A percentile compares a stretch with the other conserved stretches of the same genome.
These are phyloP conservation scores for Zonitis immaculata DNA, from an alignment of 2,888 invertebrate species.

Conservation along the genomic window DNA sequence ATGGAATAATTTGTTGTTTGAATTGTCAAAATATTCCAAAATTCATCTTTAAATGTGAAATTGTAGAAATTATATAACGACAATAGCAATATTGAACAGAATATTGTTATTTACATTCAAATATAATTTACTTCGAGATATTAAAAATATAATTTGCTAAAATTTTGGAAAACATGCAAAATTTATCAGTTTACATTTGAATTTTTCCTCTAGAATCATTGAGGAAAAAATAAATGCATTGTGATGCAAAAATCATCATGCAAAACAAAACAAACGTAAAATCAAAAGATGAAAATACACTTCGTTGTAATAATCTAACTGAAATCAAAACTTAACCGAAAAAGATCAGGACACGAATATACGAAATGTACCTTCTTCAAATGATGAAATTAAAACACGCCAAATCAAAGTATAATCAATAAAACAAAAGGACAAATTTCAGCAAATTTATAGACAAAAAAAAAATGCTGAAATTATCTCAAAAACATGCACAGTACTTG, in stretches of 20 bases:
- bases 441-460: slow-evolving; percentile 18
- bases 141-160: not conserved
- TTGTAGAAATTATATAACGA: not conserved
- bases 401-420: slow-evolving; percentile 19
- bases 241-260: slow-evolving; percentile 27
- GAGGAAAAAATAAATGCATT: slow-evolving; percentile 17
- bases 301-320: slow-evolving; percentile 11
- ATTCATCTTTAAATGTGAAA: not conserved
- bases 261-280: slow-evolving; percentile 34
- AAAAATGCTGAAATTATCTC: slow-evolving; percentile 9
- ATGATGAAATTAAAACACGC: slow-evolving; percentile 19
- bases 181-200: slow-evolving; percentile 8
- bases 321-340: slow-evolving; percentile 4
- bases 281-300: slow-evolving; percentile 25
- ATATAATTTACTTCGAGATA: no score
- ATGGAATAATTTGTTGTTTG: not conserved
- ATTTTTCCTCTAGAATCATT: not conserved
- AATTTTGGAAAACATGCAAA: slow-evolving; percentile 11
- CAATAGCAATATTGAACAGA: not conserved
- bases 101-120: not conserved
- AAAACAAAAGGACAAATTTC: slow-evolving; percentile 20
- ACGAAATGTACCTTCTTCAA: slow-evolving; percentile 14
- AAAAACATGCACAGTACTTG: slow-evolving; percentile 13
- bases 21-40: not conserved
- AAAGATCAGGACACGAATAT: not conserved